phyloP scores from a whole-genome alignment of 2,888 invertebrate genomes.

The Scaptomyza parva region DNA sequence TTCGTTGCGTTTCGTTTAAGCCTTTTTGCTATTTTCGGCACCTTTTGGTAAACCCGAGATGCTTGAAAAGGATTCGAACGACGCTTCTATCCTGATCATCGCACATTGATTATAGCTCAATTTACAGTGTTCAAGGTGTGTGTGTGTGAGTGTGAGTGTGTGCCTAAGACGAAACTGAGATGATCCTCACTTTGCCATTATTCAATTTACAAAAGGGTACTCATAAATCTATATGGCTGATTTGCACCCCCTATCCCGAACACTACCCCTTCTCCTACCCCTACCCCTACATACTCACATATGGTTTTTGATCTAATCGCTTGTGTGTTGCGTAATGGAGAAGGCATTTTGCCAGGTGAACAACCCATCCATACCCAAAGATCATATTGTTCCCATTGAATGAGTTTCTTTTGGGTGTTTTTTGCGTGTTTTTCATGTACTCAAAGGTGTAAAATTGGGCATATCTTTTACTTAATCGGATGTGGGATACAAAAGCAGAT shows the following conservation, averaged over 20 bases:
- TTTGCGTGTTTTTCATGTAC: constrained; percentile 14
- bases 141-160: too few species aligned
- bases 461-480: constrained; percentile 33
- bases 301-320: constrained; percentile 62
- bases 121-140: constrained; percentile 65
- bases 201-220: constrained; percentile 57
- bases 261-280: background rate
- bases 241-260: constrained; percentile 5
- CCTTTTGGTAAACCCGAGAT: constrained; percentile 78
- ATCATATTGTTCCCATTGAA: constrained; percentile 36
- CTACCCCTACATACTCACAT: constrained; percentile 28
- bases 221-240: constrained; percentile 29
- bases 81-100: constrained; percentile 45
- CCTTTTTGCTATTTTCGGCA: constrained; percentile 78
- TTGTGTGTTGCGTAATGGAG: constrained; percentile 59
- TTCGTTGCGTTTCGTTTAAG: constrained; percentile 34
- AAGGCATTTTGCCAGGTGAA: constrained; percentile 17
- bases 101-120: constrained; percentile 74
- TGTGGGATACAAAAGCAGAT: constrained; percentile 11
- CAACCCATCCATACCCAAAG: constrained; percentile 25
- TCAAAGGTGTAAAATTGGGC: constrained; percentile 46
- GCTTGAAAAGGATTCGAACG: constrained; percentile 58
- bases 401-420: constrained; percentile 16
- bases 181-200: constrained; percentile 60
- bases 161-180: constrained; percentile 49